These are phyloP conservation scores for Protophormia terraenovae DNA, from an alignment of 2,888 invertebrate species.

Conservation along the genomic window DNA sequence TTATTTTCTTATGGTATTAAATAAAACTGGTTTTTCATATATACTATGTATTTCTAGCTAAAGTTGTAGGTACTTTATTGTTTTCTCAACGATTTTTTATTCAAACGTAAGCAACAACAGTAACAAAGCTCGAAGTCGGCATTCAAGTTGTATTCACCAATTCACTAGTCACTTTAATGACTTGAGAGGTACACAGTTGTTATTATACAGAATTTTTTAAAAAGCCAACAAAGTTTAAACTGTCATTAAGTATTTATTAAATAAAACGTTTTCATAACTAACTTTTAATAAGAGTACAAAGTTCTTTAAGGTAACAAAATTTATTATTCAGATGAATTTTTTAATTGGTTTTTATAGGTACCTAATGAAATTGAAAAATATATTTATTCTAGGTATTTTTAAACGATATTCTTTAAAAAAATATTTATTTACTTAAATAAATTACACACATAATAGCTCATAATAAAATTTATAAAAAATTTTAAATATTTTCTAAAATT, in stretches of 20 bases:
- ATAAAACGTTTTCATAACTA: not conserved
- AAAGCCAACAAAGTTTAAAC: not conserved
- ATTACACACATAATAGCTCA: no score
- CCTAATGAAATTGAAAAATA: no score
- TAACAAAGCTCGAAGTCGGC: not conserved
- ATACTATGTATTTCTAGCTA: not conserved
- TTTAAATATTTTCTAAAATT: not conserved
- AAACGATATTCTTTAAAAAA: no score
- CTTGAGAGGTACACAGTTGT: no score
- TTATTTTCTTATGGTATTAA: not conserved
- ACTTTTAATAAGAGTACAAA: not conserved
- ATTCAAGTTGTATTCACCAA: slow-evolving; percentile 14
- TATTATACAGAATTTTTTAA: not conserved
- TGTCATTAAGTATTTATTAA: not conserved
- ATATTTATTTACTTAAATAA: no score
- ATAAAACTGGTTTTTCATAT: slow-evolving; percentile 33
- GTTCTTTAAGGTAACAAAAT: slow-evolving; percentile 18
- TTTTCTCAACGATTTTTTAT: not conserved
- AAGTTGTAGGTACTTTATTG: not conserved
- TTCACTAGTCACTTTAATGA: not conserved
- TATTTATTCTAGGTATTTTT: no score
- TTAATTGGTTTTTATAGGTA: no score
- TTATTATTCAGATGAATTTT: no score
- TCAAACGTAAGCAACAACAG: not conserved
- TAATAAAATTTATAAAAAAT: no score